Evolutionary conservation across 2,888 invertebrate species (phyloP), one percentile per base, ranked within the genome.

Genomic region (Drosophila gaucha): DNA sequence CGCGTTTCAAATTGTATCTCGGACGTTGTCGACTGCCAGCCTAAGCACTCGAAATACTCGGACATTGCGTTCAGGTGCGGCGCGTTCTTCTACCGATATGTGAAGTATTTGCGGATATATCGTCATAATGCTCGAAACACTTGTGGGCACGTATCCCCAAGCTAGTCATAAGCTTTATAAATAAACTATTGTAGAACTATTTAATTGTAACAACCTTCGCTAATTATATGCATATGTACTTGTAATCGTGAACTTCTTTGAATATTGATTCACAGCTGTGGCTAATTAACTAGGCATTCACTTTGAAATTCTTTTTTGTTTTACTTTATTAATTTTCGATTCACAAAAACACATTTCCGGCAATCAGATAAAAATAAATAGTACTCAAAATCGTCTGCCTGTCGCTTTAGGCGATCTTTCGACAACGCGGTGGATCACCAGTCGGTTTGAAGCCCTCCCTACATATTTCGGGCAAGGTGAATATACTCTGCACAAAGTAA

Each of bases 1-100:
- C 59, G 0, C 54, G 67, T 10, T 64, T 64, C 30, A 55, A 67
- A 12, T 6, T 74, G n/a, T 74, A 51, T 20, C 33, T 69, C 1
- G 73, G 80, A 49, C 74, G 74, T 33, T 84, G 83, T 41, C 84
- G 73, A 9, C 36, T 46, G 54, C 46, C 62, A 18, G 82, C 74
- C 41, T 86, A 46, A 74, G n/a, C 16, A 16, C 10, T 47, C n/a
- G 10, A 10, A 33, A 16, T 14, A 16, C 22, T 24, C 22, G 12
- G 22, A 39, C 28, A 16, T 55, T 12, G 28, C 36, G 36, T 49
- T 44, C 30, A 54, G 35, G 20, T 14, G 24, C 35, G 39, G n/a
- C 26, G 24, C 26, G 8, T 35, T 49, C 8, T 28, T 20, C 8
- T 20, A 24, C 22, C 5, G 30, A 50, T 35, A 51, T 30, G 38